phyloP scores from a whole-genome alignment of 64 coral and sea anemone genomes.

The Trachythela sp. region DNA sequence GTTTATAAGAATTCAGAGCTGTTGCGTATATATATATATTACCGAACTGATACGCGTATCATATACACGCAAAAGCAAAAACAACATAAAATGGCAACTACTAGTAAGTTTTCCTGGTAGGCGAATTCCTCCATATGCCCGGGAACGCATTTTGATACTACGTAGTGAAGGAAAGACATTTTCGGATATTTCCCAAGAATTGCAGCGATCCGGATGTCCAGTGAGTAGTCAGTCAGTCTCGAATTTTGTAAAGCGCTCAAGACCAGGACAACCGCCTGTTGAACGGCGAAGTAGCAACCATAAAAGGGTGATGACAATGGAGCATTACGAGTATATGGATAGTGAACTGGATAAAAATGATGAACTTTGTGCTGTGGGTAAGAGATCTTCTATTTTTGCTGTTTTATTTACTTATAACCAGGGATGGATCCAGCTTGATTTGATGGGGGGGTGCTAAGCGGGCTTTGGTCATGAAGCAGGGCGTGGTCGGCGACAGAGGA shows the following conservation, averaged over 20 bases:
- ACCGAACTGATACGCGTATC: too few species aligned
- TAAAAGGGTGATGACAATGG: neutral
- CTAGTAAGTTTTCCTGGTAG: neutral
- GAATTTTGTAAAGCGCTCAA: neutral
- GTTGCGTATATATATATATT: too few species aligned
- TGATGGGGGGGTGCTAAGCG: too few species aligned
- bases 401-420: neutral
- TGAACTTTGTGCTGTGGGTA: constrained; percentile 9
- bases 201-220: neutral
- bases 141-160: neutral
- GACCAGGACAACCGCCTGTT: neutral
- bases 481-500: too few species aligned
- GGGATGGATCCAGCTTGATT: too few species aligned
- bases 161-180: neutral
- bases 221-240: neutral
- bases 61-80: too few species aligned
- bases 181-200: neutral
- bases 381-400: neutral
- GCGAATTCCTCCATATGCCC: neutral
- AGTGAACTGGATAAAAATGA: neutral
- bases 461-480: too few species aligned
- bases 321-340: neutral
- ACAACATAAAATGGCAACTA: neutral
- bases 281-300: neutral
- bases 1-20: too few species aligned